These are phyloP conservation scores for Nematolebias whitei DNA, from an alignment of 2,113 vertebrate genomes.

Conservation along the genomic window DNA sequence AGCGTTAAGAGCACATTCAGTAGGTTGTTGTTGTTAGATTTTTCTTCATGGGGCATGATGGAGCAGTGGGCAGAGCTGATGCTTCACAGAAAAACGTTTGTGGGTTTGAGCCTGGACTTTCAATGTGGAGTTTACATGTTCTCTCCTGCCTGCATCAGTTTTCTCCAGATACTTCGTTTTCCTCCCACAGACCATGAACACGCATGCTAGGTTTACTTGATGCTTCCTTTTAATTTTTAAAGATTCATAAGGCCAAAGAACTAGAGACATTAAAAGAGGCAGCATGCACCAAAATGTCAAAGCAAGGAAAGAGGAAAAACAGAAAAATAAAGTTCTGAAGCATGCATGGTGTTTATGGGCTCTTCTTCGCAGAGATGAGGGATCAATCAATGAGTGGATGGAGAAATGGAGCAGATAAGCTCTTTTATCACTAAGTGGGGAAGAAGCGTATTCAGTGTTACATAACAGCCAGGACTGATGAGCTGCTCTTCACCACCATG, in stretches of 20 bases:
- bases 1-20: constrained; percentile 6
- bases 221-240: too few species aligned
- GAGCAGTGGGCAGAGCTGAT: too few species aligned
- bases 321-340: neutral
- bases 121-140: too few species aligned
- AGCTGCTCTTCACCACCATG: constrained; percentile 42
- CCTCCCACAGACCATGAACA: too few species aligned
- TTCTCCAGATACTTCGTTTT: too few species aligned
- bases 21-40: neutral
- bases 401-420: constrained; percentile 48
- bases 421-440: constrained; percentile 13
- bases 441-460: constrained; percentile 22
- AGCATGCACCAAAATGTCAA: neutral
- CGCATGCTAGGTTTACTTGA: too few species aligned
- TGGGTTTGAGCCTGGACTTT: too few species aligned
- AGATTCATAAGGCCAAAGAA: too few species aligned
- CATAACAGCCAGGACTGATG: constrained; percentile 57
- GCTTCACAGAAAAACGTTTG: too few species aligned
- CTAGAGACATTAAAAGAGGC: neutral
- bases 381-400: constrained; percentile 32
- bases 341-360: constrained; percentile 4
- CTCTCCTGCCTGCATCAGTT: too few species aligned
- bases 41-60: neutral
- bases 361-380: constrained; percentile 1
- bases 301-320: too few species aligned